These are phyloP conservation scores for Ophiothrix spiculata DNA, from an alignment of 35 echinoderm and acorn worm species.

Conservation along the genomic window DNA sequence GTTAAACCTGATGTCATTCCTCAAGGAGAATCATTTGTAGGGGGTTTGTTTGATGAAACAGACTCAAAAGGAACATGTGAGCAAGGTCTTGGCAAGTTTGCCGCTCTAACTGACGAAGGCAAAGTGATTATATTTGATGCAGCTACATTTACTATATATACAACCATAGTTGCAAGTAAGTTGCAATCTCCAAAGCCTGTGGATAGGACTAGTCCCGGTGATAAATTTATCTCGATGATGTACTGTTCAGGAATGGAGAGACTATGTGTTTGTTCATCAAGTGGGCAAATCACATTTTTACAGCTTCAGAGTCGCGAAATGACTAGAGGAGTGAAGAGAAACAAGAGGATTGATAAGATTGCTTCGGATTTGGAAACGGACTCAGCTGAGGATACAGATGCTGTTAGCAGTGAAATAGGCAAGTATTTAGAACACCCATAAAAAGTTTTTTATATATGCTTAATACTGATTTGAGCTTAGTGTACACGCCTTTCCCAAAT, in stretches of 20 bases:
- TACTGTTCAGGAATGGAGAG: constrained; percentile 81
- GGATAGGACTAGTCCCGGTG: constrained; percentile 2
- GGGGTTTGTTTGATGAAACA: constrained; percentile 25
- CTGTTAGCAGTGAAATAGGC: background rate
- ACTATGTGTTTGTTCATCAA: constrained; percentile 52
- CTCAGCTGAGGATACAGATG: constrained; percentile 20
- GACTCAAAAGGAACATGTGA: constrained; percentile 23
- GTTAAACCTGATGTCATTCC: background rate
- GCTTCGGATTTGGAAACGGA: constrained; percentile 1
- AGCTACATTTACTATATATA: constrained; percentile 27
- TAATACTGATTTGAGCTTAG: no score
- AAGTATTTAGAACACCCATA: background rate
- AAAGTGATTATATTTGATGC: constrained; percentile 41
- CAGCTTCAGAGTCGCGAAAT: constrained; percentile 18
- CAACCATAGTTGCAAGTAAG: constrained; percentile 22
- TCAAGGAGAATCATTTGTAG: background rate
- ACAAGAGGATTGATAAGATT: background rate
- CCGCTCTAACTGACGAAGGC: constrained; percentile 35
- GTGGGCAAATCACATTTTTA: constrained; percentile 52
- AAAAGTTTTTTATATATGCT: background rate
- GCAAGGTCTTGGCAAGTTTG: constrained; percentile 34
- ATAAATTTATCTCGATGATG: constrained; percentile 46
- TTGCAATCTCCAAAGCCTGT: background rate
- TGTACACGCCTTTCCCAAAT: no score
- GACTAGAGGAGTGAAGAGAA: background rate